Evolutionary conservation across 2,888 invertebrate genomes (phyloP).

Genomic region (Maniola hyperantus): DNA sequence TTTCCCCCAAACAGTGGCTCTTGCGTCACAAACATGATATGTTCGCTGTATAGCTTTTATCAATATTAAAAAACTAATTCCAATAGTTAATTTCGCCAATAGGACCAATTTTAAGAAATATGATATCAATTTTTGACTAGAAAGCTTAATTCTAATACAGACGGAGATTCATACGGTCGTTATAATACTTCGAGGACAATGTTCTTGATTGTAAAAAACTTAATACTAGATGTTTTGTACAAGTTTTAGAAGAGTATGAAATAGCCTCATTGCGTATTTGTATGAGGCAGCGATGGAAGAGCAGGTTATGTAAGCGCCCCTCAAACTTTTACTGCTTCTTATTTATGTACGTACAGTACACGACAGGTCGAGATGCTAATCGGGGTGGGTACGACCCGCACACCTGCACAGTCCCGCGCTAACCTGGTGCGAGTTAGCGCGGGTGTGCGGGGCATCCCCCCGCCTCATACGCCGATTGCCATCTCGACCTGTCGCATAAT

Average conservation of each 20-base stretch:
- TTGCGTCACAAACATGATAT: conserved; percentile 30
- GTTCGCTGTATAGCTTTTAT: conserved; percentile 25
- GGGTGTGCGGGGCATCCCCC: too few species aligned
- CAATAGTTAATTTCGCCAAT: conserved; percentile 33
- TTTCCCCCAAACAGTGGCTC: conserved; percentile 14
- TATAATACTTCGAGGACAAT: conserved; percentile 71
- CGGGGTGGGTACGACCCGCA: too few species aligned
- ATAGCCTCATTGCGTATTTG: conserved; percentile 73
- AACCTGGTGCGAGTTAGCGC: too few species aligned
- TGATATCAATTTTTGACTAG: conserved; percentile 73
- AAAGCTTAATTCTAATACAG: conserved; percentile 79
- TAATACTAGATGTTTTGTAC: conserved; percentile 59
- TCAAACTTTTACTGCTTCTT: conserved; percentile 10
- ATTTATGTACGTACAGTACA: neutral
- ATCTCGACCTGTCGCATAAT: too few species aligned
- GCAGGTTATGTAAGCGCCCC: conserved; percentile 38
- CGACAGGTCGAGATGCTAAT: too few species aligned
- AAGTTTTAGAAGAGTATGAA: conserved; percentile 48
- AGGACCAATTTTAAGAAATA: conserved; percentile 35
- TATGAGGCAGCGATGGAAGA: conserved; percentile 46
- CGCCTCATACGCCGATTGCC: too few species aligned
- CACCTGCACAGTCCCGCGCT: too few species aligned
- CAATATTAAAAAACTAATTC: conserved; percentile 30
- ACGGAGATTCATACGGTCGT: conserved; percentile 77
- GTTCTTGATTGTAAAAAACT: conserved; percentile 55